Conservation (phyloP, 2,888 invertebrate species). For the Caenorhabditis angaria region DNA sequence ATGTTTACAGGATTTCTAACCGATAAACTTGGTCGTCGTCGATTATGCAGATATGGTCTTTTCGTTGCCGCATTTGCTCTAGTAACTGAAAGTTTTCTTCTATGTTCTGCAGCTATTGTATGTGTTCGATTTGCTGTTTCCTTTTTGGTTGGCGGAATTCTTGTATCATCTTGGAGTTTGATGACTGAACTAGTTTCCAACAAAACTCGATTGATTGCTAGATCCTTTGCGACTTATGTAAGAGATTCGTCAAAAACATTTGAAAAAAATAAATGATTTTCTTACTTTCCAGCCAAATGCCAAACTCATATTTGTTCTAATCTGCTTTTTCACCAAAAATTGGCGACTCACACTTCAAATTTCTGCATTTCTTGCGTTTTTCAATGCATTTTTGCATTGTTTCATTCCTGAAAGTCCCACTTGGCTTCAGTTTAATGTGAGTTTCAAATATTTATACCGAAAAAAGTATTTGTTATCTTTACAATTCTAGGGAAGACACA, state of each 20-base stretch:
- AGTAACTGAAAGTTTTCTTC: slow-evolving; percentile 23
- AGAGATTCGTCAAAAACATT: background rate
- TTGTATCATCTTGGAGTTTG: slow-evolving; percentile 40
- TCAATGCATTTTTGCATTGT: slow-evolving; percentile 25
- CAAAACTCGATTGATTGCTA: slow-evolving; percentile 30
- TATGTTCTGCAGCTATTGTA: slow-evolving; percentile 18
- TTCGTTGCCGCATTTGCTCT: slow-evolving; percentile 17
- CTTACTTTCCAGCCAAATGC: slow-evolving; percentile 40
- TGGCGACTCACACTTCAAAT: slow-evolving; percentile 41
- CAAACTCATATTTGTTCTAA: slow-evolving; percentile 30
- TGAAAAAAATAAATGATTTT: background rate
- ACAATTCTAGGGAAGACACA: slow-evolving; percentile 20
- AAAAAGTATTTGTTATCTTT: background rate
- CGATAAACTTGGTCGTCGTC: slow-evolving; percentile 30
- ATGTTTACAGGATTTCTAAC: slow-evolving; percentile 23
- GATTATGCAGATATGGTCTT: slow-evolving; percentile 25
- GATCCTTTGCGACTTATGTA: slow-evolving; percentile 44
- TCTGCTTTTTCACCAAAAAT: slow-evolving; percentile 34
- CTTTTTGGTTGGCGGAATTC: slow-evolving; percentile 31
- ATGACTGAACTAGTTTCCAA: slow-evolving; percentile 35
- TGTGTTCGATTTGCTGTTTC: slow-evolving; percentile 33
- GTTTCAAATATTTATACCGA: background rate
- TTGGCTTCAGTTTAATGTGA: slow-evolving; percentile 34
- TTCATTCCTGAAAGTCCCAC: slow-evolving; percentile 41
- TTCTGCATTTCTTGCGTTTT: slow-evolving; percentile 22